phyloP scores from a whole-genome alignment of 1,140 invertebrate species.

The Scaptomyza pallida region DNA sequence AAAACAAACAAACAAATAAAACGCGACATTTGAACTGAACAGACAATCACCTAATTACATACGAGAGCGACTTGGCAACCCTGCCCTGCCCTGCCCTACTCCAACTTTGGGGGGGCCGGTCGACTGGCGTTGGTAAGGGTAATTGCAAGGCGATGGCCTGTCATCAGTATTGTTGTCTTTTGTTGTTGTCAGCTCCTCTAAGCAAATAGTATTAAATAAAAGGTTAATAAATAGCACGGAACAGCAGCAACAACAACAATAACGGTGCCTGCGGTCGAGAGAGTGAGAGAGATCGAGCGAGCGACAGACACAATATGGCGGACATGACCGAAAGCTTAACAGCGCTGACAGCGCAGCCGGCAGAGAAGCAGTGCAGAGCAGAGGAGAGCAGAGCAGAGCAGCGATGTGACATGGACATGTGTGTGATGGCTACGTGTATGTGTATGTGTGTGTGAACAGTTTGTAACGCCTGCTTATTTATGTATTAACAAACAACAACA shows the following conservation, averaged over 20 bases:
- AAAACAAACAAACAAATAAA: slow-evolving; percentile 60
- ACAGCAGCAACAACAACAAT: slow-evolving; percentile 20
- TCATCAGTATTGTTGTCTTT: slow-evolving; percentile 58
- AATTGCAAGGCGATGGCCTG: slow-evolving; percentile 79
- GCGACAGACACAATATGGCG: slow-evolving; percentile 63
- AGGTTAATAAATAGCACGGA: slow-evolving; percentile 79
- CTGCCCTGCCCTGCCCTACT: not conserved
- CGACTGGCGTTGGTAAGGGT: slow-evolving; percentile 43
- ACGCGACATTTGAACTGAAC: slow-evolving; percentile 74
- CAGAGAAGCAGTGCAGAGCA: slow-evolving; percentile 1
- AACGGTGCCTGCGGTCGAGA: slow-evolving; percentile 48
- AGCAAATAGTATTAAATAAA: slow-evolving; percentile 80
- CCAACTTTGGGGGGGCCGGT: not conserved
- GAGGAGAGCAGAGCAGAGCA: not conserved
- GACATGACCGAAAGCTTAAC: slow-evolving; percentile 39
- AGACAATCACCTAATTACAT: slow-evolving; percentile 79
- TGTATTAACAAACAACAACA: slow-evolving; percentile 45
- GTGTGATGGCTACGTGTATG: slow-evolving; percentile 51
- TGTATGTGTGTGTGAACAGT: slow-evolving; percentile 49
- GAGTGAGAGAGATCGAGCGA: slow-evolving; percentile 17
- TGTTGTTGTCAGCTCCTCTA: slow-evolving; percentile 51
- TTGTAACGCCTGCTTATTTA: slow-evolving; percentile 81
- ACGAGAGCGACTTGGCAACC: slow-evolving; percentile 17
- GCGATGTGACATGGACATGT: slow-evolving; percentile 56
- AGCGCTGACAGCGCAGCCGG: slow-evolving; percentile 37